Evolutionary conservation across 1,140 invertebrate species (phyloP).

Genomic region (Homarus americanus): DNA sequence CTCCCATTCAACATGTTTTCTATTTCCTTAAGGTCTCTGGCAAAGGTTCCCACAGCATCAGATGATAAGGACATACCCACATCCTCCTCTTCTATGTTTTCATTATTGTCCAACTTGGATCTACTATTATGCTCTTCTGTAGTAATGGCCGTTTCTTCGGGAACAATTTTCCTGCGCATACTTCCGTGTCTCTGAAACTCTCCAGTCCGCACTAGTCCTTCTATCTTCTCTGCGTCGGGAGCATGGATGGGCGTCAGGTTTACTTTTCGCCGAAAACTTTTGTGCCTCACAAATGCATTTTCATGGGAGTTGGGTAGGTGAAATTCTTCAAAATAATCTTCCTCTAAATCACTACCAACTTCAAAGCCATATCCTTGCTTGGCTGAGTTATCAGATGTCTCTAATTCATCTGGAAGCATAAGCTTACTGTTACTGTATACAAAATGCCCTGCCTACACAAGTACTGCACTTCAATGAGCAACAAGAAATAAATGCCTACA

Average conservation of each 20-base stretch:
- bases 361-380: conserved; percentile 55
- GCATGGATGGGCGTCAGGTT: conserved; percentile 76
- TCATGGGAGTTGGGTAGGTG: conserved; percentile 77
- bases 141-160: conserved; percentile 70
- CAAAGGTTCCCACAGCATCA: conserved; percentile 53
- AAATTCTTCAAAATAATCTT: conserved; percentile 78
- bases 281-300: conserved; percentile 77
- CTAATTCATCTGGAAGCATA: conserved; percentile 64
- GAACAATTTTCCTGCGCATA: conserved; percentile 76
- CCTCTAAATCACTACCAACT: conserved; percentile 74
- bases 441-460: conserved; percentile 30
- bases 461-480: too few species aligned
- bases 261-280: conserved; percentile 77
- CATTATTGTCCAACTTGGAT: conserved; percentile 53
- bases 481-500: too few species aligned
- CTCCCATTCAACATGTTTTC: conserved; percentile 65
- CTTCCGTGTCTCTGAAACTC: conserved; percentile 76
- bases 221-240: conserved; percentile 77
- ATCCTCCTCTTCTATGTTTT: conserved; percentile 53
- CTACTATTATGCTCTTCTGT: conserved; percentile 33
- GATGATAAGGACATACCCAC: not conserved
- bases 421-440: conserved; percentile 37
- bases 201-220: conserved; percentile 76
- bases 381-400: conserved; percentile 46
- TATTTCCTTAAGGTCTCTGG: conserved; percentile 70